Conservation (phyloP, 1,140 invertebrate genomes). For the Philotrypesis tridentata region DNA sequence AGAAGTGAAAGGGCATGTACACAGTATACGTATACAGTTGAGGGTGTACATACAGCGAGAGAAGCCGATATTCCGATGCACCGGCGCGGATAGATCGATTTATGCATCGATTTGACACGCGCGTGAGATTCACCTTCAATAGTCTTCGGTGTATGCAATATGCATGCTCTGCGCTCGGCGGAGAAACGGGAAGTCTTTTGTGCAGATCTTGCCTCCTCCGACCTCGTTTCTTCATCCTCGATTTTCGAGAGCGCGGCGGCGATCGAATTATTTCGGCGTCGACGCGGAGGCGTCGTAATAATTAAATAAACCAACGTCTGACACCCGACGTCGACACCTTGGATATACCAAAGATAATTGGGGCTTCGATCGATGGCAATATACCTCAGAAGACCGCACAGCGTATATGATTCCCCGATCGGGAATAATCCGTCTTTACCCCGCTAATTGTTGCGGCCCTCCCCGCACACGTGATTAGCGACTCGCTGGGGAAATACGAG, state of each 20-base stretch:
- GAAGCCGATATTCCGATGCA: neutral
- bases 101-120: neutral
- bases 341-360: no score
- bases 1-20: slow-evolving; percentile 9
- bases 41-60: neutral
- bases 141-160: neutral
- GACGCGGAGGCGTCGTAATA: no score
- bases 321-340: no score
- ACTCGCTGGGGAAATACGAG: slow-evolving; percentile 32
- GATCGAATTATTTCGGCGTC: neutral
- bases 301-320: slow-evolving; percentile 16
- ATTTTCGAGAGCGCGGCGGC: neutral
- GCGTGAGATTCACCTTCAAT: neutral
- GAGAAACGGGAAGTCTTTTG: neutral
- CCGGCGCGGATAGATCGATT: slow-evolving; percentile 9
- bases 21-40: neutral
- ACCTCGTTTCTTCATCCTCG: neutral
- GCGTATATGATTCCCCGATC: slow-evolving; percentile 3
- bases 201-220: neutral
- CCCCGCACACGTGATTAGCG: neutral
- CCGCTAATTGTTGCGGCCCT: slow-evolving; percentile 49
- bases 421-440: slow-evolving; percentile 46
- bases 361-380: slow-evolving; percentile 24
- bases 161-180: neutral
- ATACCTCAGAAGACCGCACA: neutral